These are phyloP conservation scores for Rhinella marina DNA, from an alignment of 2,797 vertebrate genomes.

Conservation along the genomic window DNA sequence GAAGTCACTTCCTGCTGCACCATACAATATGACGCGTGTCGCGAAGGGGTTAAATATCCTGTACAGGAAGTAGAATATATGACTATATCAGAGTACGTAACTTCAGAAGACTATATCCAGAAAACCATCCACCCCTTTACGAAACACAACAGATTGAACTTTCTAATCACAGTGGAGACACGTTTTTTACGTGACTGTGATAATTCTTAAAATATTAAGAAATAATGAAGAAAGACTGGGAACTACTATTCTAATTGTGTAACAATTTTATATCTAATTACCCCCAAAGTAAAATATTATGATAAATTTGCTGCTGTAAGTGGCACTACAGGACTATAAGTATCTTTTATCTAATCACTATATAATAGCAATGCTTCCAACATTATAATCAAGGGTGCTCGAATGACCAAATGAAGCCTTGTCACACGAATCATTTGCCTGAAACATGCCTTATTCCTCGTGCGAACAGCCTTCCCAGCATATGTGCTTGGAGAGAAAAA, in stretches of 20 bases:
- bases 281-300: not conserved
- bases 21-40: no score
- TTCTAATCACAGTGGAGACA: not conserved
- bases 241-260: not conserved
- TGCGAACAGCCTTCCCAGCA: conserved; percentile 63
- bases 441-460: conserved; percentile 70
- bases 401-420: conserved; percentile 65
- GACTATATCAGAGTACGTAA: no score
- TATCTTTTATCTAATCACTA: not conserved
- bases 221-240: no score
- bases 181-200: no score
- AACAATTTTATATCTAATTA: not conserved
- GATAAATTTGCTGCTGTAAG: not conserved
- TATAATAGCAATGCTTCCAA: not conserved
- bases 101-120: no score
- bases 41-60: no score
- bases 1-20: no score
- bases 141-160: not conserved
- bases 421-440: conserved; percentile 69
- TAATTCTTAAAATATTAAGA: no score
- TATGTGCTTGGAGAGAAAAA: conserved; percentile 60
- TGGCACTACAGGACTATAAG: no score
- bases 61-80: no score
- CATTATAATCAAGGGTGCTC: conserved; percentile 31
- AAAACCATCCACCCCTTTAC: no score